Evolutionary conservation across 2,113 vertebrate genomes (phyloP), one percentile per base, ranked within the genome.

Genomic region (Centrocercus urophasianus): DNA sequence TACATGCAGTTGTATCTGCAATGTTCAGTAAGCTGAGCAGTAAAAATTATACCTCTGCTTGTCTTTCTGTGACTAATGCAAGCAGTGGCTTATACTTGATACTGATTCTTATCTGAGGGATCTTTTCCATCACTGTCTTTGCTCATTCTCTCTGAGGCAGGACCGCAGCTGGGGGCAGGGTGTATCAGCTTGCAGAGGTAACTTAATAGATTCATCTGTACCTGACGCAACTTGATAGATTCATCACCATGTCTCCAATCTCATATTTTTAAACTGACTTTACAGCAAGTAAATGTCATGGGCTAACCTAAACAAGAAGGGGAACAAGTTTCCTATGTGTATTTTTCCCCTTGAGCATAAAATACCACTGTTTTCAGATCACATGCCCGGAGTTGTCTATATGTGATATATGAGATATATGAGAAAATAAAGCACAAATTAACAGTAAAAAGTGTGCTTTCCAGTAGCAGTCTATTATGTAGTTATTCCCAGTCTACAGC

Each of bases 1-100:
- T 85, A 92, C 36, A 32, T 70, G 64, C 40, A 28, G 38, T 75
- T 72, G 38, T 12, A 21, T 73, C 61, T 66, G 13, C 59, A 73
- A 66, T 7, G 40, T 63, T 92, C 83, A 70, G 74, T 87, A 89
- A 45, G 40, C 18, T 21, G 30, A 90, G 64, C 34, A 34, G 21
- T 70, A 87, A 92, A 48, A 88, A 90, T 94, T 79, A 76, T 63
- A 56, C 87, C 40, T 38, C 27, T 70, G 50, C 71, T 93, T 85
- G 85, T 79, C n/a, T 88, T 72, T 76, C 90, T 30, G 19, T 85
- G 77, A 83, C 81, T 85, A 92, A 92, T 79, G 76, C 67, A 73
- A 56, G 34, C 67, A 70, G 72, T 38, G 42, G 36, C 30, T 79
- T 79, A 63, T 61, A n/a, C 8, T 61, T 36, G 76, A 47, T 75